A percentile compares a stretch with the other conserved stretches of the same genome.
phyloP scores from a whole-genome alignment of 2,888 invertebrate genomes.

The Mimumesa dahlbomi region DNA sequence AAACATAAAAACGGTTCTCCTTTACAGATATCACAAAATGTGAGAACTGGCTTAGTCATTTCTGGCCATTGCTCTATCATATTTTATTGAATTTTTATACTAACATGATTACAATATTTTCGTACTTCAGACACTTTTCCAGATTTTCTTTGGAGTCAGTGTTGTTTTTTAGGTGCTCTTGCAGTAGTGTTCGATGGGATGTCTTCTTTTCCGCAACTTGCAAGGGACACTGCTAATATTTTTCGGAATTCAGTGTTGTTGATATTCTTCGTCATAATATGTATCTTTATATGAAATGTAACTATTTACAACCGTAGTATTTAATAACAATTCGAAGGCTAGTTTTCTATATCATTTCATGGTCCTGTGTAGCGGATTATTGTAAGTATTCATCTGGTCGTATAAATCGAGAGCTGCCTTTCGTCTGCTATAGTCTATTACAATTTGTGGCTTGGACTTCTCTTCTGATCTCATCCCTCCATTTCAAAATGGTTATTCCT shows the following conservation, averaged over 20 bases:
- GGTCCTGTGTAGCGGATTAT: constrained; percentile 64
- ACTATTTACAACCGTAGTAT: constrained; percentile 11
- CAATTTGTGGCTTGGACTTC: constrained; percentile 49
- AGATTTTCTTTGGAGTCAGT: constrained; percentile 13
- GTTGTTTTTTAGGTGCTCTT: constrained; percentile 2
- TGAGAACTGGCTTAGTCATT: constrained; percentile 1
- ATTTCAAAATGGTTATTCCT: too few species aligned
- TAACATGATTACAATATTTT: constrained; percentile 19
- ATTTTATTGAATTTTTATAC: constrained; percentile 1
- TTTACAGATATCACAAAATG: constrained; percentile 2
- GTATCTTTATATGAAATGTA: constrained; percentile 5
- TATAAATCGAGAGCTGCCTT: constrained; percentile 72
- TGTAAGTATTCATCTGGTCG: constrained; percentile 68
- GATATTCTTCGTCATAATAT: neutral
- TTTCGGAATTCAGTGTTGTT: constrained; percentile 24
- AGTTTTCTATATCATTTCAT: constrained; percentile 69
- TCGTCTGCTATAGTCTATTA: constrained; percentile 39
- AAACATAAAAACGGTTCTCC: constrained; percentile 10
- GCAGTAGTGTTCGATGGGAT: constrained; percentile 14
- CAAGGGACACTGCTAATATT: constrained; percentile 13
- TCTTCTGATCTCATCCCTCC: constrained; percentile 2
- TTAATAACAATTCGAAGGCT: constrained; percentile 13
- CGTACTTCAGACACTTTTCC: constrained; percentile 18
- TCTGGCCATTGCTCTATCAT: constrained; percentile 7
- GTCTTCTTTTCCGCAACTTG: constrained; percentile 14